phyloP scores from a whole-genome alignment of 2,113 vertebrate genomes.

The Chlorocebus sabaeus region DNA sequence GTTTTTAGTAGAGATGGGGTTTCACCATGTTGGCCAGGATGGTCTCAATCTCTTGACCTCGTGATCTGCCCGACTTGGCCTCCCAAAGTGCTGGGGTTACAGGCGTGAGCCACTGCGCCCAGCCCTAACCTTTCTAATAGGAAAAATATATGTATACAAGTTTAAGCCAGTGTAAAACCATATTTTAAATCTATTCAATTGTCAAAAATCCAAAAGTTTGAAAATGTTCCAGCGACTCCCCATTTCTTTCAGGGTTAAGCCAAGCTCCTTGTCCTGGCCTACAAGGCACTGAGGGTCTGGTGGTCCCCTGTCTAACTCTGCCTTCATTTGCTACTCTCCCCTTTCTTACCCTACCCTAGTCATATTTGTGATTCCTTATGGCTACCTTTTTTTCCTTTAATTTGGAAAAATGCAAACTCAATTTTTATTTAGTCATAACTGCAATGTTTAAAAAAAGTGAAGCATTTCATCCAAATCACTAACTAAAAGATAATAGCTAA shows the following conservation, averaged over 20 bases:
- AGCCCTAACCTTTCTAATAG: neutral
- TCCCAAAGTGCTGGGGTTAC: too few relatives aligned
- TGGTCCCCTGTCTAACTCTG: neutral
- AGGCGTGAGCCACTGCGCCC: too few relatives aligned
- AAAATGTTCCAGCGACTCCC: neutral
- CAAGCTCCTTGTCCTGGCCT: neutral
- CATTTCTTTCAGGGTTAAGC: neutral
- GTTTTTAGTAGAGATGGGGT: too few relatives aligned
- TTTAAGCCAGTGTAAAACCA: neutral
- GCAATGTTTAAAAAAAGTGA: too few relatives aligned
- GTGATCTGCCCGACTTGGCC: too few relatives aligned
- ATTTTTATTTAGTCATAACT: too few relatives aligned
- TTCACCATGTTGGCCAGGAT: too few relatives aligned
- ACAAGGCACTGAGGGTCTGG: neutral
- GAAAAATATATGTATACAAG: neutral
- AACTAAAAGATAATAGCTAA: too few relatives aligned
- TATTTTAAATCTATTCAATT: neutral
- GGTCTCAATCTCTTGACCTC: too few relatives aligned
- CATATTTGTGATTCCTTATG: neutral
- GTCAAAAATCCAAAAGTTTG: neutral
- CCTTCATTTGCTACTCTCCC: neutral
- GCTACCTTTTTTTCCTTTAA: too few relatives aligned
- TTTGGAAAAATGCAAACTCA: too few relatives aligned
- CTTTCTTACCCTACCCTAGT: neutral
- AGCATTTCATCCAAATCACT: too few relatives aligned